Evolutionary conservation across 2,888 invertebrate genomes (phyloP).

Genomic region (Ectemnius lituratus): DNA sequence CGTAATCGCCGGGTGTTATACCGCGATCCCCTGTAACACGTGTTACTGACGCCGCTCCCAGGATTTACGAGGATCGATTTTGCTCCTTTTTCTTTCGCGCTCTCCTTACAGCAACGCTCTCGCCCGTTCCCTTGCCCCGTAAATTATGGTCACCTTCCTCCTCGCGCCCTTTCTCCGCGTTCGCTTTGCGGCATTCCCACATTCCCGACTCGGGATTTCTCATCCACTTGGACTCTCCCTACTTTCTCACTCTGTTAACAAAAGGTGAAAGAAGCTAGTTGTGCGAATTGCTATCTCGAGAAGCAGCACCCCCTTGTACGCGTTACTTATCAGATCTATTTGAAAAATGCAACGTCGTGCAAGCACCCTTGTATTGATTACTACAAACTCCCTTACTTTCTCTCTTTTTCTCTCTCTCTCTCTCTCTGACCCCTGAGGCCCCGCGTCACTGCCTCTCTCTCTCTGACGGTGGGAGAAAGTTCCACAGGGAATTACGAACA

Average conservation of each 20-base stretch:
- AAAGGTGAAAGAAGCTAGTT: too few species aligned
- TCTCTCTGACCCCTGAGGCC: conserved; percentile 7
- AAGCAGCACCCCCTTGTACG: too few species aligned
- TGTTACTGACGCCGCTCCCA: conserved; percentile 52
- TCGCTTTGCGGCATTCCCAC: conserved; percentile 17
- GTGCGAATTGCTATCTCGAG: not conserved
- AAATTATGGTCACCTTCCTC: conserved; percentile 16
- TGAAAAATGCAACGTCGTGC: too few species aligned
- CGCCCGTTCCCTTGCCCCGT: not conserved
- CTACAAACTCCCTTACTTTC: conserved; percentile 3
- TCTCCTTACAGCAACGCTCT: conserved; percentile 34
- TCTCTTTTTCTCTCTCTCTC: not conserved
- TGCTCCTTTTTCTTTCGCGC: conserved; percentile 36
- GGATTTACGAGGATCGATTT: conserved; percentile 58
- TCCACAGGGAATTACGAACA: too few species aligned
- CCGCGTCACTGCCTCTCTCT: not conserved
- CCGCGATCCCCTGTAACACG: conserved; percentile 54
- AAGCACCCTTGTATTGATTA: too few species aligned
- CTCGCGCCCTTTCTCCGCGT: conserved; percentile 20
- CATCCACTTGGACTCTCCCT: not conserved
- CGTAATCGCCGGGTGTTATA: conserved; percentile 52
- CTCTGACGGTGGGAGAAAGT: too few species aligned
- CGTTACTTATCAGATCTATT: too few species aligned
- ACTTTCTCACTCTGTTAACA: too few species aligned
- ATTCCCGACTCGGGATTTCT: conserved; percentile 39